Conservation (phyloP, 2,797 vertebrate genomes). For the Staurois parvus region DNA sequence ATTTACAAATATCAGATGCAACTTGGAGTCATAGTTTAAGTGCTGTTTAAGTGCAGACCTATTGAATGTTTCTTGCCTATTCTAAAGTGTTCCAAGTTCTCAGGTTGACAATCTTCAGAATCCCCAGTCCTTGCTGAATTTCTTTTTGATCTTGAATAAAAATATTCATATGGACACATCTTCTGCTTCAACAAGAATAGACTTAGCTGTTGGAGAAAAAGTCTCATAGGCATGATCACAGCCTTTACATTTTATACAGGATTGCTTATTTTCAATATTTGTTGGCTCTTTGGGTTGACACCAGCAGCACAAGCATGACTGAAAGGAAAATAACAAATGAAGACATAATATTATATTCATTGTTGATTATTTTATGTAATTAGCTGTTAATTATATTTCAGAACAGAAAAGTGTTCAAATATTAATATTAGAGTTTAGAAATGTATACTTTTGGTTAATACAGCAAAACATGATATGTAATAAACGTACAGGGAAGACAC, state of each 20-base stretch:
- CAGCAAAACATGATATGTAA: background rate
- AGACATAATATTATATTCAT: background rate
- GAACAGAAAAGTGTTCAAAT: background rate
- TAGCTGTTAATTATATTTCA: background rate
- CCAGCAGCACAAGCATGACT: constrained; percentile 90
- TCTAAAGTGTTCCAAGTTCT: background rate
- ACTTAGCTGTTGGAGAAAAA: constrained; percentile 92
- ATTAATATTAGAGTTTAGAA: background rate
- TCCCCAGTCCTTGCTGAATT: background rate
- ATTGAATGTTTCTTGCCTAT: constrained; percentile 41
- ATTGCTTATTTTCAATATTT: constrained; percentile 83
- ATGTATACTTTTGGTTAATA: background rate
- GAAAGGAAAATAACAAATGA: background rate
- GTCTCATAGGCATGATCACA: constrained; percentile 88
- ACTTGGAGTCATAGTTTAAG: constrained; percentile 67
- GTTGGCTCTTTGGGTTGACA: constrained; percentile 82
- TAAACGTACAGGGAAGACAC: background rate
- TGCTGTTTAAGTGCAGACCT: constrained; percentile 69
- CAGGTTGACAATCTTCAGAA: background rate
- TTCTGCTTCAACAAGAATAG: constrained; percentile 81
- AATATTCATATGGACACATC: constrained; percentile 50
- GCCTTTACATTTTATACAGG: constrained; percentile 89
- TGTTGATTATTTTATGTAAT: background rate
- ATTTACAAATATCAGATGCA: background rate
- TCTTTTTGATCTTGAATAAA: background rate